Base-by-base conservation (phyloP, 2,113 vertebrate species). In the Steatornis caripensis region DNA sequence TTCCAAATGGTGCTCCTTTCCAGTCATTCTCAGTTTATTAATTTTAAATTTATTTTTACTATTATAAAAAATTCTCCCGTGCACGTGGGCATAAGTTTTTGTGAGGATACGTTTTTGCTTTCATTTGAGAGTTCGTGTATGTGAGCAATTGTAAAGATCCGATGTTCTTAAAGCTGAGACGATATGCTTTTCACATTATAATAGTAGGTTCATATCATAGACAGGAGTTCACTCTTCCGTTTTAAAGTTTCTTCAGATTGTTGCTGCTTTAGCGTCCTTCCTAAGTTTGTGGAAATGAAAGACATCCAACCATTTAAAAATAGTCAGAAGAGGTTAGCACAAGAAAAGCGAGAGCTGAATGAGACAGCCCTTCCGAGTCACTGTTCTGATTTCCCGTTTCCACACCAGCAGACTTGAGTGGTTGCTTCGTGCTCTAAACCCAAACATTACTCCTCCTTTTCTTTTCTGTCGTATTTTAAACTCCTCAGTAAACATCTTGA, bases 71-170 rank as follows among this genome's bases (percentile, higher is more conserved):
- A 12, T 26, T 79, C 6, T 57, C 5, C 3, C 15, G 16, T 34
- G 19, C 0, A 1, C 9, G 2, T 11, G 11, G 6, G 10, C 6
- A 11, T 22, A 46, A 55, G 2, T 20, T 90, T 75, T 45, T 90
- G 6, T 70, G 46, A 74, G 14, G 27, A 3, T 53, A 69, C 3
- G 3, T 61, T 68, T 76, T 69, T 13, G 18, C 1, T 49, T 84
- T 80, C 1, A 14, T 72, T 90, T 41, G 29, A 48, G 22, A 37
- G 1, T 54, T 64, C 2, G 1, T 7, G 8, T 48, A 43, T 14
- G 5, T 24, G 8, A 61, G 7, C 27, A 41, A 5, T 7, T 55
- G 21, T 43, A 64, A 70, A 58, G 26, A n/a, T 22, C 4, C 84
- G 49, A 51, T 72, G 36, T 15, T 84, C 43, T 83, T 84, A 21